Evolutionary conservation across 64 coral and sea anemone genomes (phyloP), one percentile per base, ranked within the genome.

Genomic region (Actinia equina): DNA sequence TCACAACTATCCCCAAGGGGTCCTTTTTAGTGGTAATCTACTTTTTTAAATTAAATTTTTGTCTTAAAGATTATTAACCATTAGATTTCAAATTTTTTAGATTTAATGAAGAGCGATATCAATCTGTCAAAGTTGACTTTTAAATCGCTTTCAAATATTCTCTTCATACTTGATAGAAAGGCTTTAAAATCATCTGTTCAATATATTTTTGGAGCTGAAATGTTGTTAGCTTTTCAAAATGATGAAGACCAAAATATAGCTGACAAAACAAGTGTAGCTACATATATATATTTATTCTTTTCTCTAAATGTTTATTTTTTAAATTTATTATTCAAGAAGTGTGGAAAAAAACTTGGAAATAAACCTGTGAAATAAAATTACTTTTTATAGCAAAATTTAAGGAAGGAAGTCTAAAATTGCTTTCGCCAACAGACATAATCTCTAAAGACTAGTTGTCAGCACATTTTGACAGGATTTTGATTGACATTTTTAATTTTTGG

Each of bases 401-500:
- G 69, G 11, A 41, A 74, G 69, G 69, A 74, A 74, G 4, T 74
- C 69, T 14, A 6, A 74, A 74, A 74, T 41, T 74, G 20, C 27
- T 30, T 11, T 14, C 41, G 69, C 69, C 26, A 26, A 74, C 26
- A 41, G n/a, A 30, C 14, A 9, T 7, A 18, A n/a, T 74, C 26
- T 4, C 26, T 41, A 12, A 74, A 74, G 23, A 74, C 26, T 14
- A 30, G 69, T 15, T 74, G 69, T 74, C 69, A 13, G 69, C 69
- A 74, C 25, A 2, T 74, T 74, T 74, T 74, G 69, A 74, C 27
- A 74, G 69, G 69, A 42, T 25, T 16, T 74, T 52, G 78, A 81
- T 81, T 81, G 78, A 81, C 43, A 49, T 52, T 81, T 79, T 81
- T n/a, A 81, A 52, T 44, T 81, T 74, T 52, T 46, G 78, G 14